Percentiles rank a stretch among this genome's conserved stretches.
Conservation (phyloP, 2,888 invertebrate species). For the Microdon myrmicae region DNA sequence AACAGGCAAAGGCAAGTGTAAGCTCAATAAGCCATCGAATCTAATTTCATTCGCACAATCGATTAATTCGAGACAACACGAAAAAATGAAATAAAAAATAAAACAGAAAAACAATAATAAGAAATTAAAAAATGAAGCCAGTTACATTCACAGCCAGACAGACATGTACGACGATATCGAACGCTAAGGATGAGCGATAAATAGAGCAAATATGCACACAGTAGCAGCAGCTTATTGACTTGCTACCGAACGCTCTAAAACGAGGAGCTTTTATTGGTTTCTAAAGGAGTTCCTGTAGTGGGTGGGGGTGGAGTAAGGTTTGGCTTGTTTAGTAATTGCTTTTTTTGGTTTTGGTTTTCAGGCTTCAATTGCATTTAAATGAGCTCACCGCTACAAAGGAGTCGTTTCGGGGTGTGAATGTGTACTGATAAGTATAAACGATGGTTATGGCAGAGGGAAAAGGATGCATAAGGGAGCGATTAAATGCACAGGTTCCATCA, state of each 20-base stretch:
- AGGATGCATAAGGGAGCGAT: too few relatives aligned
- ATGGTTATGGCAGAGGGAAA: too few relatives aligned
- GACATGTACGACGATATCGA: too few relatives aligned
- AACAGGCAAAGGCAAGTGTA: too few relatives aligned
- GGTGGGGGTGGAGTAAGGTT: constrained; percentile 34
- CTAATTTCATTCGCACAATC: constrained; percentile 43
- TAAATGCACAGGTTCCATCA: too few relatives aligned
- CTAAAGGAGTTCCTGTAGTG: constrained; percentile 28
- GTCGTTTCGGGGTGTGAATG: too few relatives aligned
- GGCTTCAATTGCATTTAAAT: constrained; percentile 43
- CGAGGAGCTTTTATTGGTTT: constrained; percentile 36
- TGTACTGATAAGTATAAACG: too few relatives aligned
- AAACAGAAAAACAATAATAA: too few relatives aligned
- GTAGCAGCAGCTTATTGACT: constrained; percentile 9
- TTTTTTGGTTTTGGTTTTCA: constrained; percentile 32
- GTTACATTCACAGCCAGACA: too few relatives aligned
- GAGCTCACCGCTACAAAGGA: too few relatives aligned
- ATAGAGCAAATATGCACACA: constrained; percentile 11
- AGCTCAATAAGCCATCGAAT: constrained; percentile 19
- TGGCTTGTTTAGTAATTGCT: constrained; percentile 48
- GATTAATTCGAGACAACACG: constrained; percentile 36
- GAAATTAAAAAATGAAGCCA: too few relatives aligned
- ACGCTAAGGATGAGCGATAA: constrained; percentile 25
- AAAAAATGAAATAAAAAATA: constrained; percentile 9
- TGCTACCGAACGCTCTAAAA: too few relatives aligned